Percentiles rank a stretch among this genome's conserved stretches.
These are phyloP conservation scores for Linurgus olivaceus DNA, from an alignment of 2,797 vertebrate species.

Conservation along the genomic window DNA sequence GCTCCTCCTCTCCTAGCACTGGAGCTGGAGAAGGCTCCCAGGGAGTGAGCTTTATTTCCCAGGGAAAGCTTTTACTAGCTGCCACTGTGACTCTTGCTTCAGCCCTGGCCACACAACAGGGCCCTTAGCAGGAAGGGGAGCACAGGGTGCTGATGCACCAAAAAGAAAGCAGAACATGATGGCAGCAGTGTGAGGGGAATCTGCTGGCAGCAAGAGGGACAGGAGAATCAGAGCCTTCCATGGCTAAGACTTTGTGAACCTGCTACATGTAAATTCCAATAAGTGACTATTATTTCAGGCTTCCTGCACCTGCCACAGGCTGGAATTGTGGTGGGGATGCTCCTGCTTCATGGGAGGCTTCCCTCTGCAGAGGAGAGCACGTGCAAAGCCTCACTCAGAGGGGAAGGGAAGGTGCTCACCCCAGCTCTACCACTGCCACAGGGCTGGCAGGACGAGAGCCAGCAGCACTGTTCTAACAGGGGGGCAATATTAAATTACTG, in stretches of 20 bases:
- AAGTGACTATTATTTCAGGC: neutral
- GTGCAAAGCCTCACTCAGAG: neutral
- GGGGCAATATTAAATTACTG: neutral
- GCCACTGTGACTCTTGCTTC: neutral
- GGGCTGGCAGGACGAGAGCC: neutral
- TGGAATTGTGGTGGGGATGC: neutral
- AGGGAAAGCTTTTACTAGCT: neutral
- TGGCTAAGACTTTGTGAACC: neutral
- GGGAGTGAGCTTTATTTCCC: neutral
- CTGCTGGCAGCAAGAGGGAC: neutral
- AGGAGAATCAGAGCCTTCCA: neutral
- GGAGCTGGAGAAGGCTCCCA: neutral
- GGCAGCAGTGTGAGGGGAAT: neutral
- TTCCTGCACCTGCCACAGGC: neutral
- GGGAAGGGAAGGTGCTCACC: neutral
- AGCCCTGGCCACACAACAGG: rapidly evolving
- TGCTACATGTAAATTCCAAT: neutral
- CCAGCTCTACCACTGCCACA: neutral
- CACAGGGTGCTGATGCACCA: neutral
- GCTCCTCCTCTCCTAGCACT: neutral
- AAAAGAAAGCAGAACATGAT: neutral
- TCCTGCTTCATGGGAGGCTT: neutral
- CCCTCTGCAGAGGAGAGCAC: neutral
- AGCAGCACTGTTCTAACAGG: neutral
- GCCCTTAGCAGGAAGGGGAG: neutral